These are phyloP conservation scores for Cinclus mexicanus DNA, from an alignment of 2,113 vertebrate species.

Conservation along the genomic window DNA sequence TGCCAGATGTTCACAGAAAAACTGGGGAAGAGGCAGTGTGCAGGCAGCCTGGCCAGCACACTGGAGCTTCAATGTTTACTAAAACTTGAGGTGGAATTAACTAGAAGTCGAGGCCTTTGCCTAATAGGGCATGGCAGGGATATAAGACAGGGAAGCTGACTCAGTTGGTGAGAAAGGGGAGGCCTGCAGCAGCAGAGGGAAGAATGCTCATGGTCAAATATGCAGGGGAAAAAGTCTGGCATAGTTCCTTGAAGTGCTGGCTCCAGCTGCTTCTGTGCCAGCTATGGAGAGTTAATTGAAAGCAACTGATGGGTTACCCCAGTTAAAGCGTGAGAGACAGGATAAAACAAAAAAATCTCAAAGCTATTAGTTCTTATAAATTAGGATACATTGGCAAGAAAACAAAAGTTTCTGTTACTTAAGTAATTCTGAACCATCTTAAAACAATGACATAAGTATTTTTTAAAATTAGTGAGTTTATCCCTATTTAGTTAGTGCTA, in stretches of 20 bases:
- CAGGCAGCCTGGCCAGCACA: neutral
- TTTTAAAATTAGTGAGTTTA: neutral
- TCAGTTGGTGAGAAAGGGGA: rapidly evolving
- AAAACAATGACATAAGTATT: neutral
- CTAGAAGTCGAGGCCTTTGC: neutral
- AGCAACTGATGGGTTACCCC: neutral
- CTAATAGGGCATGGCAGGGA: rapidly evolving
- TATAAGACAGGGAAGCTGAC: neutral
- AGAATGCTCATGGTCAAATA: neutral
- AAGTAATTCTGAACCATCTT: neutral
- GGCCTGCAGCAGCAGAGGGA: neutral
- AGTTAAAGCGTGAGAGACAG: neutral
- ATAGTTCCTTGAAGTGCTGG: rapidly evolving
- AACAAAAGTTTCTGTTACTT: neutral
- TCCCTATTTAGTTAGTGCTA: neutral
- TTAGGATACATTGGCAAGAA: neutral
- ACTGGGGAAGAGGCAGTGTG: neutral
- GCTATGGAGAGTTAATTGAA: neutral
- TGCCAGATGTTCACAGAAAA: neutral
- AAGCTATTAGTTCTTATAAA: neutral
- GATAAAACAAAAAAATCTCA: neutral
- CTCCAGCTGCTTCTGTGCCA: neutral
- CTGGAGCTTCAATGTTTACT: neutral
- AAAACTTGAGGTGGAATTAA: neutral
- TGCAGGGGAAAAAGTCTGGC: neutral